Evolutionary conservation across 2,888 invertebrate genomes (phyloP).

Genomic region (Caenorhabditis sp.): DNA sequence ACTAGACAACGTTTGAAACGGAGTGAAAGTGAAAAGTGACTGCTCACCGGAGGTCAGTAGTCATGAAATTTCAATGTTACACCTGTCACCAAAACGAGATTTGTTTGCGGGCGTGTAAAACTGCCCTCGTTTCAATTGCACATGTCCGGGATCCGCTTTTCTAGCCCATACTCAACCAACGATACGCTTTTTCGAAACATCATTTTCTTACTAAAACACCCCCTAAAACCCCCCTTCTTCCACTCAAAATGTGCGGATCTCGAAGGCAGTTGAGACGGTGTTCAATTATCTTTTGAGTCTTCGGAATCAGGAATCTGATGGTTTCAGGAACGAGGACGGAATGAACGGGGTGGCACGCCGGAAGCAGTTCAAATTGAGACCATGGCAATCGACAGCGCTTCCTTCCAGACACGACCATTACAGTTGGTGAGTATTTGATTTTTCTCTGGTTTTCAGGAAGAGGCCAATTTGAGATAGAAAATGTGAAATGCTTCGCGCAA

Average conservation of each 20-base stretch:
- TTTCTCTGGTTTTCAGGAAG: slow-evolving; percentile 26
- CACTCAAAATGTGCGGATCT: slow-evolving; percentile 40
- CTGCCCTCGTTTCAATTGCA: slow-evolving; percentile 38
- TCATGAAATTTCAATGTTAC: slow-evolving; percentile 57
- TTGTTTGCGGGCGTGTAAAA: slow-evolving; percentile 29
- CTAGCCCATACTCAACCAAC: background rate
- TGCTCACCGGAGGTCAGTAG: slow-evolving; percentile 30
- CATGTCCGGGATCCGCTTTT: slow-evolving; percentile 29
- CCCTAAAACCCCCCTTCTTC: background rate
- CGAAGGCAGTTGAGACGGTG: slow-evolving; percentile 42
- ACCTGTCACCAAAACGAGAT: slow-evolving; percentile 48
- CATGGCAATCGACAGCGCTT: slow-evolving; percentile 71
- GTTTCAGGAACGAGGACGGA: slow-evolving; percentile 61
- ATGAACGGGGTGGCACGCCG: slow-evolving; percentile 73
- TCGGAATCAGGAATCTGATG: background rate
- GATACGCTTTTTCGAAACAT: background rate
- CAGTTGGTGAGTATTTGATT: slow-evolving; percentile 53
- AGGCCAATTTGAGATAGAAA: slow-evolving; percentile 36
- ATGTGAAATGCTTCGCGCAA: background rate
- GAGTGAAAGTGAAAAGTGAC: slow-evolving; percentile 6
- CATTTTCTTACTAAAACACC: slow-evolving; percentile 11
- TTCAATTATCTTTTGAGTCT: background rate
- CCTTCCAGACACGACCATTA: slow-evolving; percentile 66
- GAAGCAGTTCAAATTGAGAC: slow-evolving; percentile 71
- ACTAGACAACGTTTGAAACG: slow-evolving; percentile 26